phyloP scores from a whole-genome alignment of 2,113 vertebrate genomes.

The Chionis minor region DNA sequence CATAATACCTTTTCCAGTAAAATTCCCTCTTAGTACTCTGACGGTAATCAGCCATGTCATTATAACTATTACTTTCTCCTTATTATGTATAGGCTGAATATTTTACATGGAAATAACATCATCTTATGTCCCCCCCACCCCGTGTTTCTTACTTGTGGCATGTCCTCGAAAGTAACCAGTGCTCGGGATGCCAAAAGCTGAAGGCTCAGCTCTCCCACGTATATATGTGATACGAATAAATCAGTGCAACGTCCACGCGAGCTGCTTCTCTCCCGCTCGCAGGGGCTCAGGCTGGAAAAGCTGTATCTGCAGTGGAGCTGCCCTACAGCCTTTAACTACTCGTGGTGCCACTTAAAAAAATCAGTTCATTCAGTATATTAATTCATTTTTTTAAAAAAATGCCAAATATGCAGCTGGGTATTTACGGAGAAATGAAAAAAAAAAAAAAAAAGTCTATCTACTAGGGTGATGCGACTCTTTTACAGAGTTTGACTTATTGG shows the following conservation, averaged over 20 bases:
- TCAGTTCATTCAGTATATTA: neutral
- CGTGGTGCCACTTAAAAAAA: neutral
- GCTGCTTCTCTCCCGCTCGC: neutral
- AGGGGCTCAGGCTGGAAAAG: neutral
- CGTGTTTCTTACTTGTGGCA: neutral
- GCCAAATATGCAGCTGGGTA: neutral
- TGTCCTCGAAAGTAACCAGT: neutral
- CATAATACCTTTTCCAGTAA: slow-evolving; percentile 11
- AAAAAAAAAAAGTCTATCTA: neutral
- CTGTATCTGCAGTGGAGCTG: neutral
- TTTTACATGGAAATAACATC: neutral
- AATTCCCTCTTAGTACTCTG: neutral
- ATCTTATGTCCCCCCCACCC: neutral
- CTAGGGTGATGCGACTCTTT: fast-evolving
- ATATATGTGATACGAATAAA: slow-evolving; percentile 15
- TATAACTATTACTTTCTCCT: neutral
- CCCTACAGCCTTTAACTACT: neutral
- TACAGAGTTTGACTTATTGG: neutral
- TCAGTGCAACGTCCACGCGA: neutral
- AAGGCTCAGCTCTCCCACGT: neutral
- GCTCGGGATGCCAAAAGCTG: neutral
- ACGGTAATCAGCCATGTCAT: neutral
- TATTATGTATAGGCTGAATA: neutral
- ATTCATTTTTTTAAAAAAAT: neutral
- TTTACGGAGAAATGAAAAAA: neutral